Base-by-base conservation (phyloP, 1,140 invertebrate species). In the Drosophila cardini region DNA sequence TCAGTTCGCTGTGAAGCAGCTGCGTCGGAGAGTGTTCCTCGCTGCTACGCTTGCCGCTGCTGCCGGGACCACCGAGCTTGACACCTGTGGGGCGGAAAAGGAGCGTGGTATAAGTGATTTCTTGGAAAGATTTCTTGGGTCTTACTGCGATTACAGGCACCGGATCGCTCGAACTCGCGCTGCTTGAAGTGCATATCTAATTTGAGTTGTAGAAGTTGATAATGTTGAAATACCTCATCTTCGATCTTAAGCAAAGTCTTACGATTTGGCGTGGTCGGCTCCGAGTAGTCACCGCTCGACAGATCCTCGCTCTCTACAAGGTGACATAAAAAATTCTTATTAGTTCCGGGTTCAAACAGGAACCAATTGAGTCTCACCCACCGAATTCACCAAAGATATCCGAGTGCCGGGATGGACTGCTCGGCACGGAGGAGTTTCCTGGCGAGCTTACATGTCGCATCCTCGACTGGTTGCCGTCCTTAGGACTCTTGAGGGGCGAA, bases 121-220 rank as follows among this genome's bases (percentile, higher is more conserved):
- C 36, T 7, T 11, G 7, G 9, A 4, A 5, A 30, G 63, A 72
- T 72, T 45, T 38, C 8, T 10, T 1, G 13, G 1, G 9, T 11
- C 84, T 70, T 84, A 89, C 84, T 89, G 48, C 84, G 84, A 60
- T 83, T 89, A 48, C 64, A 71, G 48, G 63, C 63, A 50, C 56
- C 68, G 45, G 80, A 69, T 50, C 73, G 84, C 55, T 96, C 95
- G 95, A 96, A 96, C 91, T 96, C 96, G 67, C 93, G 90, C 11
- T 96, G 92, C 90, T 94, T 94, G 89, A 96, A 96, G 79, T 96
- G 96, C 36, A 94, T 93, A 67, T 95, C 95, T 11, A 96, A 92
- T 86, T 95, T 95, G 61, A 94, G 93, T 81, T 96, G 94, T 11
- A 96, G 91, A 68, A 95, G 94, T 58, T 93, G 93, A 79, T 95